phyloP scores from a whole-genome alignment of 2,797 vertebrate genomes.

The Pseudochirops corinnae region DNA sequence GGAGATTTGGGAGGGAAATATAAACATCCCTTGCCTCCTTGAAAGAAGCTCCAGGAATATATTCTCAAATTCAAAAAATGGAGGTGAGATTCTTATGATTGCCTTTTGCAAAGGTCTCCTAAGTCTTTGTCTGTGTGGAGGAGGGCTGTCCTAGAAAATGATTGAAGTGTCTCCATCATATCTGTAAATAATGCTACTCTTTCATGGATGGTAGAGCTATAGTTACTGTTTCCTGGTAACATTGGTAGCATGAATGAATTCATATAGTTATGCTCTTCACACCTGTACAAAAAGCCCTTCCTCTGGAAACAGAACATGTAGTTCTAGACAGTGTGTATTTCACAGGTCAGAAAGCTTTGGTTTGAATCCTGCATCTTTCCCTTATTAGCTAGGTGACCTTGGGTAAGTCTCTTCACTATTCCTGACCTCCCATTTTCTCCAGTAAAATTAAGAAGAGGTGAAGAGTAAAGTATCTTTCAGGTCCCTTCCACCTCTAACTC shows the following conservation, averaged over 20 bases:
- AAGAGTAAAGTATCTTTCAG: background rate
- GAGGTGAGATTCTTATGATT: conserved; percentile 12
- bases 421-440: background rate
- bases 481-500: background rate
- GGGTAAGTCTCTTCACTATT: background rate
- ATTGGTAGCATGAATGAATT: background rate
- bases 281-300: background rate
- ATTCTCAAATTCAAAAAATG: background rate
- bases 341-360: background rate
- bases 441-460: background rate
- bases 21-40: conserved; percentile 5
- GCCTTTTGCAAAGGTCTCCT: background rate
- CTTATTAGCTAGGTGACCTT: rapidly evolving
- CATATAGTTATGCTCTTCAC: background rate
- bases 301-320: background rate
- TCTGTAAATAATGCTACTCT: background rate
- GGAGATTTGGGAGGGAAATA: background rate
- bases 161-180: no score
- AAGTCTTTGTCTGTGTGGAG: background rate
- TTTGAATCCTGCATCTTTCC: background rate
- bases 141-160: background rate
- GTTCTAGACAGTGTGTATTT: background rate
- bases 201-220: background rate
- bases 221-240: background rate
- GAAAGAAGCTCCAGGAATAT: background rate